Evolutionary conservation across 2,888 invertebrate genomes (phyloP), one percentile per base, ranked within the genome.

Genomic region (Scaptomyza flava): DNA sequence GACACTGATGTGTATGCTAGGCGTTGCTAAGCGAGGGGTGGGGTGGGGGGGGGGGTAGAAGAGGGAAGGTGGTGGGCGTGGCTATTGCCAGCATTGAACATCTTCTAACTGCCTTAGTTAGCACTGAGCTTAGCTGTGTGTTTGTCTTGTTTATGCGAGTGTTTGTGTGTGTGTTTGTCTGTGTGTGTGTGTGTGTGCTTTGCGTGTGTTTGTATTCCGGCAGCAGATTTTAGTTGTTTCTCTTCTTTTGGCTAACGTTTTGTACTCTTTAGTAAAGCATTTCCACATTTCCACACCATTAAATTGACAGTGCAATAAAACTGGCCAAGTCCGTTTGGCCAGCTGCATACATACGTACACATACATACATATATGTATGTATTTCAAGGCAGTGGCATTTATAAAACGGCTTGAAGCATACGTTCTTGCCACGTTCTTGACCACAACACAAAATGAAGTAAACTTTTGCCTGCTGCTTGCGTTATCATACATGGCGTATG

Each of bases 261-360:
- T 47, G 38, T 14, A 53, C 59, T 68, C 68, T 68, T 68, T 61
- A 63, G 84, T 79, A 81, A 83, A 83, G 65, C 45, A 63, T 63
- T 63, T 63, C 63, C 63, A 66, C 81, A 88, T 88, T 88, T 88
- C 84, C 89, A 86, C 89, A 86, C 84, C 89, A 84, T 84, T 84
- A 88, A 88, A 84, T 88, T 88, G 87, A 86, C 87, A 84, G 79
- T 86, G 87, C 89, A 86, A 84, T 87, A 82, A 82, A 82, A 85
- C 72, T 51, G 38, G 79, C 68, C 79, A 63, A 58, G 53, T 60
- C 65, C 62, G 50, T 56, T 66, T 58, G 74, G 57, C 60, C 86
- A 87, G 72, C 70, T 81, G 81, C 84, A 67, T 41, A 17, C 17
- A 41, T 9, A 17, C 9, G 17, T 38, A 36, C 2, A n/a, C 14